Base-by-base conservation (phyloP, 2,888 invertebrate genomes). In the Ecdyonurus torrentis region DNA sequence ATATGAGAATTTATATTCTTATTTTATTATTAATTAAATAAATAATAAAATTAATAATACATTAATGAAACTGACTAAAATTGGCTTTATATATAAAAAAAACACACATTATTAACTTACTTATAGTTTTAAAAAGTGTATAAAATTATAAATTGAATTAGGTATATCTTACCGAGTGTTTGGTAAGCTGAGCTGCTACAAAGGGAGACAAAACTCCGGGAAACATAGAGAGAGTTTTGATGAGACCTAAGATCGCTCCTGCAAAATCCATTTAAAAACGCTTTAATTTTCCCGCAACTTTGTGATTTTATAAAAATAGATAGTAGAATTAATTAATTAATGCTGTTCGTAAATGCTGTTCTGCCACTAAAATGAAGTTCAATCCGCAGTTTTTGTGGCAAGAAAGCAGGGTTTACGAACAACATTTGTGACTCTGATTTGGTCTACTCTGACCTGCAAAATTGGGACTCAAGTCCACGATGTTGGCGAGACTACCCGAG, bases 201-300 rank as follows among this genome's bases (percentile, higher is more conserved):
- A 69, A 25, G 22, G 72, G 71, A 3, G 71, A 71, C 1, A 72
- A 25, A 62, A 72, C 69, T 15, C 72, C 72, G 23, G 70, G 68
- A 18, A 71, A 66, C 59, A 71, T 69, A 2, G 70, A 69, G 23
- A 70, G 63, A 2, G 68, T 67, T 64, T 72, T 72, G n/a, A 70
- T 69, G n/a, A 73, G 65, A 19, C 72, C 72, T 67, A 72, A 69
- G 23, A 72, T 67, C 1, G 70, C 63, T 10, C 65, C 65, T 65
- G 23, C 52, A 64, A 64, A 15, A 55, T 15, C n/a, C 50, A 25
- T 37, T 52, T 2, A 61, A 20, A 52, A 37, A 61, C 18, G 1
- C 22, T 10, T 2, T 58, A 20, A 2, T 23, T 53, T 15, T 18
- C 15, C n/a, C 15, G n/a, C 15, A n/a, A n/a, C n/a, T n/a, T n/a